Conservation (phyloP, 1,140 invertebrate genomes). For the Nautilus pompilius region DNA sequence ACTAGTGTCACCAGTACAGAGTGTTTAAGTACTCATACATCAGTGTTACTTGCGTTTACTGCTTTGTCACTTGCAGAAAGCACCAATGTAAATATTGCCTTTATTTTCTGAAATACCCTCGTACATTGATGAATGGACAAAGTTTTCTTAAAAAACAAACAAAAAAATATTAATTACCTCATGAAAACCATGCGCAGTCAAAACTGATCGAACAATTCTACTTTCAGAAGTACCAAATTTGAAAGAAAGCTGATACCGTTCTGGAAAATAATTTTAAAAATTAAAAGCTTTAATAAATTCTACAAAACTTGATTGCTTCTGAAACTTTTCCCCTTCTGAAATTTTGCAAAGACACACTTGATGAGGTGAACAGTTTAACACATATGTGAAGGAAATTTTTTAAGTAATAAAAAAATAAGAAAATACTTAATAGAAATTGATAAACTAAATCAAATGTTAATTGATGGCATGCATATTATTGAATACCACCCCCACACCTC, state of each 20-base stretch:
- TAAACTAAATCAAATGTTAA: background rate
- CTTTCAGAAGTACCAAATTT: constrained; percentile 54
- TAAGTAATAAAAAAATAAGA: too few relatives aligned
- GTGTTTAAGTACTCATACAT: too few relatives aligned
- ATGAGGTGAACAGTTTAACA: too few relatives aligned
- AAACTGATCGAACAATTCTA: constrained; percentile 49
- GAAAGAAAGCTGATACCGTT: constrained; percentile 52
- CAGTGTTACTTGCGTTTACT: too few relatives aligned
- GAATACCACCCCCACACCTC: background rate
- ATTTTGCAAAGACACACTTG: too few relatives aligned
- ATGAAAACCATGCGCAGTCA: constrained; percentile 52
- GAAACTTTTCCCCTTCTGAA: too few relatives aligned
- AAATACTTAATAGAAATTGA: background rate
- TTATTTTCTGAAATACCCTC: too few relatives aligned
- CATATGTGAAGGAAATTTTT: too few relatives aligned
- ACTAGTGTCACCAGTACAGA: too few relatives aligned
- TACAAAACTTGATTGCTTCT: background rate
- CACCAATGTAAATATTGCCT: too few relatives aligned
- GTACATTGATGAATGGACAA: background rate
- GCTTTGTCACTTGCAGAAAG: too few relatives aligned
- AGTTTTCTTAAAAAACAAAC: background rate
- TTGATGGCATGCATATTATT: background rate
- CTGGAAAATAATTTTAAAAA: constrained; percentile 29
- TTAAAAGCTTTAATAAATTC: background rate
- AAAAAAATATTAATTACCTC: constrained; percentile 34